Conservation (phyloP, 2,888 invertebrate genomes). For the Spodoptera exigua region DNA sequence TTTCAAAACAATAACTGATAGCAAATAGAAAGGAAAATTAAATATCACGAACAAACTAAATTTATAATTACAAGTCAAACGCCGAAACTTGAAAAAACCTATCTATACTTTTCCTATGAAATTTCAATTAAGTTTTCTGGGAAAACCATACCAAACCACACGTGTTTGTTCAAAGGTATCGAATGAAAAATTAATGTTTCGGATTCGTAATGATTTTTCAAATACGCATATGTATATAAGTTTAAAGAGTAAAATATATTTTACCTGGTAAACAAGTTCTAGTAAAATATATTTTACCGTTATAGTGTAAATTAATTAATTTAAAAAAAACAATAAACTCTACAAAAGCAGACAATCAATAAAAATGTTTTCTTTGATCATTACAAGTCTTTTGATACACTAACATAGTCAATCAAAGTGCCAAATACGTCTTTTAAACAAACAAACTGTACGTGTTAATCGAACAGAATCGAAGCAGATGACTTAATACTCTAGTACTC, state of each 20-base stretch:
- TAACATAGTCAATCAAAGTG: constrained; percentile 15
- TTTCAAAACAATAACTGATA: too few relatives aligned
- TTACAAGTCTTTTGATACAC: neutral
- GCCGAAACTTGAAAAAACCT: constrained; percentile 39
- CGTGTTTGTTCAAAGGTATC: constrained; percentile 23
- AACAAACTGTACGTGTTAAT: constrained; percentile 15
- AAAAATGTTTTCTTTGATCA: neutral
- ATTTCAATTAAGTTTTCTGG: constrained; percentile 47
- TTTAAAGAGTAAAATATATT: too few relatives aligned
- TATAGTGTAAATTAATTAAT: too few relatives aligned
- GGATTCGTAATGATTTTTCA: too few relatives aligned
- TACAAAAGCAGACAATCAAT: neutral
- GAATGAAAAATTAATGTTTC: too few relatives aligned
- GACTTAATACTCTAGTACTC: constrained; percentile 26
- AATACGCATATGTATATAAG: too few relatives aligned
- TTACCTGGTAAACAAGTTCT: too few relatives aligned
- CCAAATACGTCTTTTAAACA: constrained; percentile 46
- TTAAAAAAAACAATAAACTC: neutral
- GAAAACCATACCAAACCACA: constrained; percentile 52
- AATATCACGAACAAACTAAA: neutral
- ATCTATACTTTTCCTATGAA: constrained; percentile 30
- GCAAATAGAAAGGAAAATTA: too few relatives aligned
- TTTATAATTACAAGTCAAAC: constrained; percentile 32
- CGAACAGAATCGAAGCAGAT: constrained; percentile 26
- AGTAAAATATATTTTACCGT: too few relatives aligned